These are phyloP conservation scores for Leptopilina drosophilae DNA, from an alignment of 2,888 invertebrate genomes.

Conservation along the genomic window DNA sequence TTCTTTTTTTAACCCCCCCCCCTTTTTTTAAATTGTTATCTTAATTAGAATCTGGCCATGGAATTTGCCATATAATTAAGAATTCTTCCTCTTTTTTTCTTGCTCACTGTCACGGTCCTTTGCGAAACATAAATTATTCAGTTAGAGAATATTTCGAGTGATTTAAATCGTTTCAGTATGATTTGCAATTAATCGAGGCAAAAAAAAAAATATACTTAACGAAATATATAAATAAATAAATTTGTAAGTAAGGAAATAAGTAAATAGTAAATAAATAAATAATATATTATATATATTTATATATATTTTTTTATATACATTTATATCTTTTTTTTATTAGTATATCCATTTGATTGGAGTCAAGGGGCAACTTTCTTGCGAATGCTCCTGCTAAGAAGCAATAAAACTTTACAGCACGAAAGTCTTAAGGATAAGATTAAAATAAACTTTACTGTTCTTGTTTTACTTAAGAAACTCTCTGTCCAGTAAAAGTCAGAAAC, in stretches of 20 bases:
- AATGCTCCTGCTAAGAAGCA: slow-evolving; percentile 24
- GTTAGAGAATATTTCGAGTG: too few species aligned
- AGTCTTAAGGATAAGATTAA: slow-evolving; percentile 18
- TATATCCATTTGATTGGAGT: slow-evolving; percentile 34
- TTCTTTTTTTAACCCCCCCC: neutral
- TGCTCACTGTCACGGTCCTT: neutral
- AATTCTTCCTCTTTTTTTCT: neutral
- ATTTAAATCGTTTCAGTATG: neutral
- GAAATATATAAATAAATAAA: too few species aligned
- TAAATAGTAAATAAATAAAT: too few species aligned
- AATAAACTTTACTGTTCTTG: slow-evolving; percentile 11
- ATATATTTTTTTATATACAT: too few species aligned
- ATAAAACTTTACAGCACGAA: slow-evolving; percentile 29
- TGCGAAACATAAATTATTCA: neutral
- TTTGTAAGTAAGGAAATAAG: too few species aligned
- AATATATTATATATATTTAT: too few species aligned
- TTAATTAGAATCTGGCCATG: neutral
- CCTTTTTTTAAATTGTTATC: neutral
- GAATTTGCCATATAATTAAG: neutral
- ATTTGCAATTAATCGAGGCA: neutral
- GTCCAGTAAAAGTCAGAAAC: slow-evolving; percentile 2
- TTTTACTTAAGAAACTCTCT: slow-evolving; percentile 19
- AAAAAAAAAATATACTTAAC: neutral
- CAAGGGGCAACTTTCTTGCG: slow-evolving; percentile 31
- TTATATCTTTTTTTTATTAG: too few species aligned